phyloP scores from a whole-genome alignment of 1,140 invertebrate species.

The Goniozus legneri region DNA sequence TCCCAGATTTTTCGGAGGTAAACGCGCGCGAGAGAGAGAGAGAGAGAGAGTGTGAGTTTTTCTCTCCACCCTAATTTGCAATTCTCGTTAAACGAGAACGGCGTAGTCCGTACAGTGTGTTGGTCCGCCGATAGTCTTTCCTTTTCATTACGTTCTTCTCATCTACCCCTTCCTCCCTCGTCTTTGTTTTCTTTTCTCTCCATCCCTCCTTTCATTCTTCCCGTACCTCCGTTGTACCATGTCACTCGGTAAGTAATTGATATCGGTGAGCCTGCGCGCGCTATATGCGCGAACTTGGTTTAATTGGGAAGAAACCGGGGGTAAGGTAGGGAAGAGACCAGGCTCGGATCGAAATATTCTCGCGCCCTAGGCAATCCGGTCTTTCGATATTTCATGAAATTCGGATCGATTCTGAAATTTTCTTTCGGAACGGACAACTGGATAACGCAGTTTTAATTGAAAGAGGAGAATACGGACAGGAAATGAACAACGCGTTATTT shows the following conservation, averaged over 20 bases:
- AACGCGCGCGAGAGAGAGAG: slow-evolving; percentile 13
- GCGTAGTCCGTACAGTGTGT: too few species aligned
- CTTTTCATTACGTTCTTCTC: background rate
- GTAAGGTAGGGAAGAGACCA: slow-evolving; percentile 8
- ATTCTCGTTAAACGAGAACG: too few species aligned
- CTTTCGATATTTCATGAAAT: too few species aligned
- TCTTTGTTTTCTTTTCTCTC: slow-evolving; percentile 2
- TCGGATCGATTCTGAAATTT: too few species aligned
- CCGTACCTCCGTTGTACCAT: slow-evolving; percentile 7
- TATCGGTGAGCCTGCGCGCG: slow-evolving; percentile 28
- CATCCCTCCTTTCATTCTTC: slow-evolving; percentile 16
- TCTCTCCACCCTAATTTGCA: background rate
- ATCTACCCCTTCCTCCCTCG: slow-evolving; percentile 6
- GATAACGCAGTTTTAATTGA: too few species aligned
- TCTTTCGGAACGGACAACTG: too few species aligned
- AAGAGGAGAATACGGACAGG: too few species aligned
- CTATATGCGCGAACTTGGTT: slow-evolving; percentile 19
- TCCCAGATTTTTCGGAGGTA: slow-evolving; percentile 23
- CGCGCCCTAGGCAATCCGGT: too few species aligned
- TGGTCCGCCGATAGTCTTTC: too few species aligned
- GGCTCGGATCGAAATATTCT: too few species aligned
- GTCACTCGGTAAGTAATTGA: slow-evolving; percentile 28
- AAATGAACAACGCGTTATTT: too few species aligned
- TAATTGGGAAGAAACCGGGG: slow-evolving; percentile 24
- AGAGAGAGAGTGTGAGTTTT: slow-evolving; percentile 46